Percentiles rank a stretch among this genome's conserved stretches.
Evolutionary conservation across 2,888 invertebrate species (phyloP).

Genomic region (Spodoptera picta): DNA sequence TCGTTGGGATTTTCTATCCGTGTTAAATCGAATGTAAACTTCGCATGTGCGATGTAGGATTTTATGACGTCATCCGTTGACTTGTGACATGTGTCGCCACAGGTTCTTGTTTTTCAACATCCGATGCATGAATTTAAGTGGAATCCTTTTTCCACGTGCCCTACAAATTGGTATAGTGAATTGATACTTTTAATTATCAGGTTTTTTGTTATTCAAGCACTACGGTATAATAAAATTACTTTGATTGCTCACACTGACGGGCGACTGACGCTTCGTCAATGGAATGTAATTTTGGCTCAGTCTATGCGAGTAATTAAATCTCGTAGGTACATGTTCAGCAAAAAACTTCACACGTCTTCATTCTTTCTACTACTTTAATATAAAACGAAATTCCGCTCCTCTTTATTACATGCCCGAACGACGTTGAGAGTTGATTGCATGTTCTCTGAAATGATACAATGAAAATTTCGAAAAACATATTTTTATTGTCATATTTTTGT

Average conservation of each 20-base stretch:
- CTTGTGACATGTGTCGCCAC: too few species aligned
- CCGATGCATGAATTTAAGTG: too few species aligned
- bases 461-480: too few species aligned
- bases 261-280: conserved; percentile 28
- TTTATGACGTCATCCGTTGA: too few species aligned
- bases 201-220: conserved; percentile 10
- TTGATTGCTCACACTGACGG: conserved; percentile 44
- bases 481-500: too few species aligned
- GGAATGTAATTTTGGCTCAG: conserved; percentile 41
- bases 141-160: too few species aligned
- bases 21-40: too few species aligned
- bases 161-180: too few species aligned
- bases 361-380: background rate
- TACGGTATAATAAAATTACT: conserved; percentile 42
- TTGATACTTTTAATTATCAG: background rate
- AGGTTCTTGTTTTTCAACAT: too few species aligned
- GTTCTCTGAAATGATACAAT: background rate
- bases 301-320: conserved; percentile 1
- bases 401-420: background rate
- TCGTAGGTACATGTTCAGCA: background rate
- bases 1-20: too few species aligned
- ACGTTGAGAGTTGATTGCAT: background rate
- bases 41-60: too few species aligned
- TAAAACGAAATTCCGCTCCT: background rate
- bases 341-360: background rate